Conservation (phyloP, 2,113 vertebrate genomes). For the Sinosuthora webbiana region DNA sequence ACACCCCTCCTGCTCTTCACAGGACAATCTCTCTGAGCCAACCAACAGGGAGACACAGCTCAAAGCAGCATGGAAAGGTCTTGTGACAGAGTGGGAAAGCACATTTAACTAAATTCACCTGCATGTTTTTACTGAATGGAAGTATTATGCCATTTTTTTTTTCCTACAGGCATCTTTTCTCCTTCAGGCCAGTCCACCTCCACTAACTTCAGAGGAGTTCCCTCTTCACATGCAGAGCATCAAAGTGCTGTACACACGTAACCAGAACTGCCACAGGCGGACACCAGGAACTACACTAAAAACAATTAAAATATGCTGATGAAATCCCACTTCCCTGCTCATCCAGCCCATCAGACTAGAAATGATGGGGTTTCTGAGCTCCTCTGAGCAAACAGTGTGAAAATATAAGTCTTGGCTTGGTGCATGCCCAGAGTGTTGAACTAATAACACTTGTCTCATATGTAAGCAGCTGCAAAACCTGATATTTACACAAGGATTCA, state of each 20-base stretch:
- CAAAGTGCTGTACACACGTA: neutral
- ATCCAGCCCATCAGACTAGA: neutral
- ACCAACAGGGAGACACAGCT: neutral
- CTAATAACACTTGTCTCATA: conserved; percentile 31
- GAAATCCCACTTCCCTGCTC: neutral
- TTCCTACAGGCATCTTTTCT: neutral
- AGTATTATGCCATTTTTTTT: neutral
- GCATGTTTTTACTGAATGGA: neutral
- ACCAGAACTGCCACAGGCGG: neutral
- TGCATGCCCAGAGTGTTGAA: conserved; percentile 30
- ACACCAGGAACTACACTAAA: neutral
- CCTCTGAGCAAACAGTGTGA: neutral
- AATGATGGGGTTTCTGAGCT: neutral
- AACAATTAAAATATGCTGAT: neutral
- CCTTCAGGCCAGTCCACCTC: neutral
- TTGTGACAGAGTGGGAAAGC: neutral
- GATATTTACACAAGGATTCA: conserved; percentile 65
- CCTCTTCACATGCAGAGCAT: neutral
- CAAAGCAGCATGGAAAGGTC: neutral
- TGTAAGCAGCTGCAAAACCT: conserved; percentile 59
- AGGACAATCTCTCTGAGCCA: neutral
- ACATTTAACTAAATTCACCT: neutral
- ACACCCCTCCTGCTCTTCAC: neutral
- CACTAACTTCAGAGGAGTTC: neutral
- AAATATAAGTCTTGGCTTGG: conserved; percentile 20